phyloP scores from a whole-genome alignment of 2,888 invertebrate genomes.

The Esperia sulphurella region DNA sequence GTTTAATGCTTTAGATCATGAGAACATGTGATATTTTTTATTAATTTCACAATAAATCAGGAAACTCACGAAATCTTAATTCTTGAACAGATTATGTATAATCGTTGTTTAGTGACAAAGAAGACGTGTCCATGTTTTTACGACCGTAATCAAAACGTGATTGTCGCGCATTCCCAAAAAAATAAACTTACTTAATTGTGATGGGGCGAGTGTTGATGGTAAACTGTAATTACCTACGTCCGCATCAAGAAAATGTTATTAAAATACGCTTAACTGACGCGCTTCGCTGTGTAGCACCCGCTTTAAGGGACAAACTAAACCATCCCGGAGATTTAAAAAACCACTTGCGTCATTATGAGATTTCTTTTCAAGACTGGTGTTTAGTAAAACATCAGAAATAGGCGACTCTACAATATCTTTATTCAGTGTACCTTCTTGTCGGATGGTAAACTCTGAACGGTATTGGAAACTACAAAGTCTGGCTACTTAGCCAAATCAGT shows the following conservation, averaged over 20 bases:
- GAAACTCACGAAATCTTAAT: not conserved
- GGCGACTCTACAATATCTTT: no score
- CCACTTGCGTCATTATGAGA: no score
- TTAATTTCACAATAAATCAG: not conserved
- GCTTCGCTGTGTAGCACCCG: slow-evolving; percentile 27
- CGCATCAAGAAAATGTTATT: slow-evolving; percentile 66
- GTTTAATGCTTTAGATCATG: no score
- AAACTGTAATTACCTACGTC: slow-evolving; percentile 70
- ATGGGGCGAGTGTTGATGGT: slow-evolving; percentile 69
- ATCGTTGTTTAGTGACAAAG: slow-evolving; percentile 48
- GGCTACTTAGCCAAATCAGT: no score
- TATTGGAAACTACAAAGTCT: no score
- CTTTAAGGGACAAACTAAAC: not conserved
- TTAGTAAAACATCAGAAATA: no score
- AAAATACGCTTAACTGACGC: slow-evolving; percentile 71
- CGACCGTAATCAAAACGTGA: slow-evolving; percentile 70
- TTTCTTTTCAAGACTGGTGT: no score
- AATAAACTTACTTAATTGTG: slow-evolving; percentile 71
- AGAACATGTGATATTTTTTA: no score
- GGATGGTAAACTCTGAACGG: no score
- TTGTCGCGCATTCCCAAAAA: slow-evolving; percentile 71
- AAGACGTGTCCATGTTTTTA: slow-evolving; percentile 51
- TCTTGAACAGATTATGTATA: slow-evolving; percentile 28
- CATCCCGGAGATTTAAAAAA: not conserved
- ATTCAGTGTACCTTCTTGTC: no score